These are phyloP conservation scores for Pachymerium ferrugineum DNA, from an alignment of 2,888 invertebrate genomes.

Conservation along the genomic window DNA sequence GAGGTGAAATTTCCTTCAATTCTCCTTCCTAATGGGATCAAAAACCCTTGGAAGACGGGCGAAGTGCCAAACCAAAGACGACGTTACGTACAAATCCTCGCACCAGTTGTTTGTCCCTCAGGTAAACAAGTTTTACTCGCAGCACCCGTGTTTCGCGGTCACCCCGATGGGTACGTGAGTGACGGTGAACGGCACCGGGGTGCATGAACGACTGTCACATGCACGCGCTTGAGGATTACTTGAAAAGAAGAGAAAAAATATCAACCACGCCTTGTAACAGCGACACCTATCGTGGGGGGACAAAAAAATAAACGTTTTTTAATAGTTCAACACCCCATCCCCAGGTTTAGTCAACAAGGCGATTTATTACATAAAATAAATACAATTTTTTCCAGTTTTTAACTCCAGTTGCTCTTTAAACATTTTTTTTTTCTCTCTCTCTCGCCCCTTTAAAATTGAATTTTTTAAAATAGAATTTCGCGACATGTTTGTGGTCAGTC, in stretches of 20 bases:
- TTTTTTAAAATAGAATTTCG: background rate
- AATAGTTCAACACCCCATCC: too few species aligned
- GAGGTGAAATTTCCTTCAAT: slow-evolving; percentile 1
- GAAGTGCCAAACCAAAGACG: background rate
- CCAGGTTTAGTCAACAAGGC: too few species aligned
- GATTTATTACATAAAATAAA: too few species aligned
- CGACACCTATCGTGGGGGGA: background rate
- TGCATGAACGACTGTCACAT: background rate
- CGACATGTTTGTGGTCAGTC: background rate
- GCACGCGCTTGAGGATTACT: background rate
- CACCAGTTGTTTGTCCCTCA: slow-evolving; percentile 7
- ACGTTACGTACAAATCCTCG: background rate
- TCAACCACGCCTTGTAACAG: background rate
- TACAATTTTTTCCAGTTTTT: too few species aligned
- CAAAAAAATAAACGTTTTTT: too few species aligned
- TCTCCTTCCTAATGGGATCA: slow-evolving; percentile 15
- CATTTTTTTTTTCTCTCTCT: background rate
- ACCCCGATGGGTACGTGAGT: slow-evolving; percentile 1
- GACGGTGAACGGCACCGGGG: background rate
- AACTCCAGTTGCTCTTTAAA: background rate
- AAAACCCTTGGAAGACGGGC: slow-evolving; percentile 1
- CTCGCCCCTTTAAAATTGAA: background rate
- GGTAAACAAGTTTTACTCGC: background rate
- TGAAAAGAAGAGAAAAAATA: background rate
- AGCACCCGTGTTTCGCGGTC: background rate